Base-by-base conservation (phyloP, 2,888 invertebrate genomes). In the Chironomus riparius region DNA sequence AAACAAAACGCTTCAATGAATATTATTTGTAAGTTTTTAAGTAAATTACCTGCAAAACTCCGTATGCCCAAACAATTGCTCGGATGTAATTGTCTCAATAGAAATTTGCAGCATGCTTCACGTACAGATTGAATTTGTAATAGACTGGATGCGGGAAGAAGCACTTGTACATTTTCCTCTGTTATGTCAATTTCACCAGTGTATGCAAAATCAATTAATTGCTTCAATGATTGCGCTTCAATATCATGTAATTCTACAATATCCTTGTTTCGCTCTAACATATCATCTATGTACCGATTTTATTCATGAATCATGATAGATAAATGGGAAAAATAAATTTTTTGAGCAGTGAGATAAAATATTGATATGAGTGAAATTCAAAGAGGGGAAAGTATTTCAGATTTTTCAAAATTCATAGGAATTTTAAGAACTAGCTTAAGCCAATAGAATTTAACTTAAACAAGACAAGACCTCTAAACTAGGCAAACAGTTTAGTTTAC, bases 1-100 rank as follows among this genome's bases (percentile, higher is more conserved):
- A 28, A 28, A 28, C 28, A 38, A 38, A 38, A 38, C 7, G 10
- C 38, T 10, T 38, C 10, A 4, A 38, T 38, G 10, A 38, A 38
- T 28, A 28, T 28, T 28, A 28, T 4, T 4, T 28, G 28, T 28
- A 10, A 56, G 15, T 5, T 56, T 56, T 56, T 56, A 15, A 15
- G n/a, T 38, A 38, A 38, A 38, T 80, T 78, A 82, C 82, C 84
- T 15, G 84, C 84, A 82, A 92, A 92, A 82, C 90, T 90, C 76
- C 91, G 84, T 73, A 92, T 92, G 76, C 92, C 92, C 77, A 92
- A 85, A 80, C 91, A 92, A 82, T 92, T 92, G 65, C 90, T 89
- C 2, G 92, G 91, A 83, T 92, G 91, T 68, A 92, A 84, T 81
- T 92, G 92, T 61, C 89, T 86, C 80, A 92, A 86, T 77, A 92